Percentiles rank a stretch among this genome's conserved stretches.
phyloP scores from a whole-genome alignment of 1,140 invertebrate genomes.

The Lepidotrigona ventralis region DNA sequence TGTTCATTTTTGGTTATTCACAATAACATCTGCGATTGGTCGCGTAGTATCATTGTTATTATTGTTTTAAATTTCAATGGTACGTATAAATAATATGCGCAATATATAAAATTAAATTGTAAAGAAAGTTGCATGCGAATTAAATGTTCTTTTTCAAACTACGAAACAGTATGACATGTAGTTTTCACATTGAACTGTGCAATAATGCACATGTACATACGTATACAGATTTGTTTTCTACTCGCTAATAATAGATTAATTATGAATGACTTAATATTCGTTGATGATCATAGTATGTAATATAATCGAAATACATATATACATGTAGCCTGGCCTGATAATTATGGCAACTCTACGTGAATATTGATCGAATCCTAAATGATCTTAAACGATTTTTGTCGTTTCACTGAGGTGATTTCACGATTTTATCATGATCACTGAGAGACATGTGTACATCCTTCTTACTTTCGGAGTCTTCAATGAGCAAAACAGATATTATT shows the following conservation, averaged over 20 bases:
- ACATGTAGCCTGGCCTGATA: not conserved
- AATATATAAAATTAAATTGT: too few relatives aligned
- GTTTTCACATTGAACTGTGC: not conserved
- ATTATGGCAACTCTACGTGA: not conserved
- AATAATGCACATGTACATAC: not conserved
- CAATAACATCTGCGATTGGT: constrained; percentile 23
- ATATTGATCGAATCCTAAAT: not conserved
- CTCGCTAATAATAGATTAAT: constrained; percentile 36
- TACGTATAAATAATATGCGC: not conserved
- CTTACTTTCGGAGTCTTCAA: not conserved
- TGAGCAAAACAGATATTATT: not conserved
- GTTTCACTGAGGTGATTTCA: too few relatives aligned
- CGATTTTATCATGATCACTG: not conserved
- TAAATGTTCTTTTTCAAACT: not conserved
- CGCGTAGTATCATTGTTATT: not conserved
- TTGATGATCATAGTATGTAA: not conserved
- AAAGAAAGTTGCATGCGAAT: not conserved
- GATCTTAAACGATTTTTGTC: not conserved
- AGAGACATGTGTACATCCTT: not conserved
- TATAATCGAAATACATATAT: not conserved
- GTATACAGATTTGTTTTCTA: not conserved
- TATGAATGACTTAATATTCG: constrained; percentile 50
- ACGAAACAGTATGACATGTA: not conserved
- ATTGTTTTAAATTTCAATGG: constrained; percentile 23
- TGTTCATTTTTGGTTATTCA: constrained; percentile 26